Evolutionary conservation across 2,113 vertebrate genomes (phyloP), one percentile per base, ranked within the genome.

Genomic region (Cynoglossus semilaevis): DNA sequence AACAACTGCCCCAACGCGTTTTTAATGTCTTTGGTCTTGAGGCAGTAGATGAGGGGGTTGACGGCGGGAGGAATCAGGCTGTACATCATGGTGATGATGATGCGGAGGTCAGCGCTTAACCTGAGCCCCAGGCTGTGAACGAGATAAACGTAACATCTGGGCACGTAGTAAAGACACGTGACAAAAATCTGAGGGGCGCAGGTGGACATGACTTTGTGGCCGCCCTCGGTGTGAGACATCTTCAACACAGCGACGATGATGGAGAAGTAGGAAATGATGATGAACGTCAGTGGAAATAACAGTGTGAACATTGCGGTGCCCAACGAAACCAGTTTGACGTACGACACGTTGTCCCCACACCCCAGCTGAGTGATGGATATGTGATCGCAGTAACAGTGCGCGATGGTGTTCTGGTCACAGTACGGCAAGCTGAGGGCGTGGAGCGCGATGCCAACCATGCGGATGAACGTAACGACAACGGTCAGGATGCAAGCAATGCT

Each of bases 41-140:
- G 74, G 56, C 79, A 87, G 45, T 85, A 90, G n/a, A 90, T 84
- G 0, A 84, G 1, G n/a, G 89, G 89, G 59, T 89, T 88, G 5
- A 89, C 55, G 1, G 60, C 55, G 8, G 82, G 46, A 19, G 87
- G 87, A 7, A 88, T 46, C 16, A 90, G 62, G 50, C 87, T 89
- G 64, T 82, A 89, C 35, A 79, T 1, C 78, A 89, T 69, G 12
- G 60, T 58, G 2, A 88, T 18, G 19, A 74, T 22, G 29, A 88
- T 58, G 5, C 69, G 67, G 1, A 57, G 14, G 4, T 84, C 62
- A 6, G 9, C 9, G 7, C 11, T 57, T 0, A 84, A 68, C n/a
- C 4, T 58, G 0, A 68, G 50, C 5, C 80, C 82, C 0, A 84
- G 0, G 36, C 0, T 8, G 1, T 59, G 8, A 7, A 80, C 12